Conservation (phyloP, 2,797 vertebrate genomes). For the Hippopotamyrus pictus region DNA sequence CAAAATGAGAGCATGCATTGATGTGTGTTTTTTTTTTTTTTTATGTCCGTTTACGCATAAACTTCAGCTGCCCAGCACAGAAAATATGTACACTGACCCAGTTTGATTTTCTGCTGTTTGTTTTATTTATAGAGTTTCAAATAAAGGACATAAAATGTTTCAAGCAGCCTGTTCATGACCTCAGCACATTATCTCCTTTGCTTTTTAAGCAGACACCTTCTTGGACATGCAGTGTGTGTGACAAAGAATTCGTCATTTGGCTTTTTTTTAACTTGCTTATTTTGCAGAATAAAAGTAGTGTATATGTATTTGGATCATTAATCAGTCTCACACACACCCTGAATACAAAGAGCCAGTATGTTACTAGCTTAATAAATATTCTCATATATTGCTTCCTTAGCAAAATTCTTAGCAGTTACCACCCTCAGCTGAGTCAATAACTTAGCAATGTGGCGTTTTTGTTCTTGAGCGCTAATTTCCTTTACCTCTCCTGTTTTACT, state of each 20-base stretch:
- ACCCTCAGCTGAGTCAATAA: background rate
- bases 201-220: background rate
- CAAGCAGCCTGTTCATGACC: background rate
- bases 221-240: background rate
- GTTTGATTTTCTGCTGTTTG: background rate
- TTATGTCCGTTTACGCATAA: background rate
- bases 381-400: background rate
- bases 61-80: background rate
- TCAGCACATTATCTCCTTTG: background rate
- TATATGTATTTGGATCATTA: background rate
- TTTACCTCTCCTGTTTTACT: background rate
- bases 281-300: background rate
- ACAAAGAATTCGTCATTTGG: background rate
- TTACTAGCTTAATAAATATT: background rate
- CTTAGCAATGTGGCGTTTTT: background rate
- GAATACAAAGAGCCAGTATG: background rate
- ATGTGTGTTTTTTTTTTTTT: background rate
- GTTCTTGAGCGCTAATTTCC: background rate
- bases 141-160: background rate
- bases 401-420: background rate
- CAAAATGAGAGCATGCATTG: background rate
- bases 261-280: background rate
- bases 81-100: constrained; percentile 1
- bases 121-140: background rate
- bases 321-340: background rate